Evolutionary conservation across 2,113 vertebrate genomes (phyloP).

Genomic region (Trinectes maculatus): DNA sequence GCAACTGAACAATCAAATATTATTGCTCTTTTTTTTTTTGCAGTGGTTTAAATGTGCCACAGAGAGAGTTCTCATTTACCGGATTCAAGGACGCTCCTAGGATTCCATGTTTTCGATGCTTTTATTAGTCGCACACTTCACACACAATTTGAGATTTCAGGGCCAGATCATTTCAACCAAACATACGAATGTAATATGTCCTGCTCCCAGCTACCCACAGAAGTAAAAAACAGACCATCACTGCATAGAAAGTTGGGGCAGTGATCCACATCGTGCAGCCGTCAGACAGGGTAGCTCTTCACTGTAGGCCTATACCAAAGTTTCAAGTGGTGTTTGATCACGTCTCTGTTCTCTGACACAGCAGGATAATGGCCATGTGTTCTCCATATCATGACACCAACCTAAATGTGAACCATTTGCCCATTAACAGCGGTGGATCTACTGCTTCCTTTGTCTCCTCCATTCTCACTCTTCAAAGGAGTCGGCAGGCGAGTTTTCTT

Average conservation of each 20-base stretch:
- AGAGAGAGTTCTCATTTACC: constrained; percentile 61
- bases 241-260: background rate
- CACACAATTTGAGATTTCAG: constrained; percentile 55
- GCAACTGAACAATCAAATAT: constrained; percentile 77
- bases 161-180: constrained; percentile 29
- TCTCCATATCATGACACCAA: constrained; percentile 73
- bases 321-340: constrained; percentile 68
- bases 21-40: constrained; percentile 49
- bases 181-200: constrained; percentile 29
- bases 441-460: constrained; percentile 70
- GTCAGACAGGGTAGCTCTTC: constrained; percentile 36
- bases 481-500: constrained; percentile 44
- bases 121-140: constrained; percentile 60
- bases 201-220: constrained; percentile 29
- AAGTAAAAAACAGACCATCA: constrained; percentile 28
- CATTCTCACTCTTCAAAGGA: constrained; percentile 78
- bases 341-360: constrained; percentile 52
- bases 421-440: constrained; percentile 76
- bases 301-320: constrained; percentile 26
- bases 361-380: constrained; percentile 73
- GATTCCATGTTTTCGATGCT: constrained; percentile 23
- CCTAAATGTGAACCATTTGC: constrained; percentile 79
- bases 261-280: constrained; percentile 43
- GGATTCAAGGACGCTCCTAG: constrained; percentile 54
- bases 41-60: constrained; percentile 73